Evolutionary conservation across 2,888 invertebrate genomes (phyloP), one percentile per base, ranked within the genome.

Genomic region (Podabrus alpinus): DNA sequence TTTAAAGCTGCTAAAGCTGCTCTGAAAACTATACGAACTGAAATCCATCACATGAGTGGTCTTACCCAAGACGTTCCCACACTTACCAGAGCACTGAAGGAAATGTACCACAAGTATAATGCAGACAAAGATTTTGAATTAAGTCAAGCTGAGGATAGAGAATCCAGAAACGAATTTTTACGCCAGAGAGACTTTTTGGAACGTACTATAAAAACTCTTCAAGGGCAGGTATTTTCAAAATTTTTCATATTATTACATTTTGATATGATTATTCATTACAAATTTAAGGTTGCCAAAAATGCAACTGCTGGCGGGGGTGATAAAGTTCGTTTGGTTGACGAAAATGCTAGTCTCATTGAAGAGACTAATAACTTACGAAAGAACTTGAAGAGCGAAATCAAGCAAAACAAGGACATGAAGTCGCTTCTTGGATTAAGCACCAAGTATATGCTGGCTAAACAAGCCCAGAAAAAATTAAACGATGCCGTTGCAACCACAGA

Each of bases 111-210:
- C 80, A 92, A 92, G 81, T 94, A 94, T 84, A 92, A 93, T 72
- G 92, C 91, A 69, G 92, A 92, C 79, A 90, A 92, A 68, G 92
- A 92, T 80, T 92, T 94, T 73, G 89, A 91, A 69, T 90, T 92
- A 2, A 91, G 90, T 68, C 92, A 92, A 19, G 88, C 90, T 9
- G 91, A 92, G 5, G 94, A 94, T 77, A 90, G 91, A n/a, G 92
- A 94, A 79, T 92, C 93, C 0, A 92, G 92, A 17, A 90, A 91
- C 17, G 95, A 95, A 86, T 94, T 95, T 82, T 89, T 93, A 79
- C 90, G 95, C 0, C 97, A 97, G 84, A 89, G 96, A 59, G 94
- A 94, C 78, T 94, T 96, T 84, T 89, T 97, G 25, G 97, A 97
- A 84, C 87, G 89, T 69, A 91, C 92, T 0, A 89, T 93, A 0